Percentiles rank a stretch among this genome's conserved stretches.
phyloP scores from a whole-genome alignment of 2,888 invertebrate species.

The Leptarthrus brevirostris region DNA sequence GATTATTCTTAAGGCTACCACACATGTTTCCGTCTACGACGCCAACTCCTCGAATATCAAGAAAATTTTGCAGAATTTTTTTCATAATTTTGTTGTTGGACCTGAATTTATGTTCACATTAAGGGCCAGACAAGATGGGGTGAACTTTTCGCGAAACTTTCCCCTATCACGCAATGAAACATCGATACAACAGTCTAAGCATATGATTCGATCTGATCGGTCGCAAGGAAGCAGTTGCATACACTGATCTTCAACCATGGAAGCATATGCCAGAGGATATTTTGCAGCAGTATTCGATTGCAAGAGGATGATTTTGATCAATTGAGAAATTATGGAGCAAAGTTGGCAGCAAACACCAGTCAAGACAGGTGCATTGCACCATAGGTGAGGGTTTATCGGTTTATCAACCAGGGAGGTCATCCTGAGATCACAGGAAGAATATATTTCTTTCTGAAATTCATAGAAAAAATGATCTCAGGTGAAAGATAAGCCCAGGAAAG shows the following conservation, averaged over 20 bases:
- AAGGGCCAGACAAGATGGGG: neutral
- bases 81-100: neutral
- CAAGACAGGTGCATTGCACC: neutral
- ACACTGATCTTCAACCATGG: neutral
- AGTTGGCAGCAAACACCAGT: neutral
- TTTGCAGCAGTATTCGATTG: neutral
- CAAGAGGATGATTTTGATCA: neutral
- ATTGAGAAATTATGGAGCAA: neutral
- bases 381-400: neutral
- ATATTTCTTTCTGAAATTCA: slow-evolving; percentile 5
- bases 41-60: neutral
- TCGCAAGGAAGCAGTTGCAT: neutral
- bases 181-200: neutral
- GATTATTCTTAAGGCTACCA: neutral
- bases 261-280: neutral
- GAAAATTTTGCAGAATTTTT: neutral
- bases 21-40: neutral
- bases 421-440: neutral
- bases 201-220: neutral
- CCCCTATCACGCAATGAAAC: neutral
- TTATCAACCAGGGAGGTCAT: neutral
- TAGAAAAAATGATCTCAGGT: slow-evolving; percentile 27
- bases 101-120: neutral
- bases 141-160: neutral
- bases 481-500: neutral